Evolutionary conservation across 1,140 invertebrate species (phyloP).

Genomic region (Lordiphosa collinella): DNA sequence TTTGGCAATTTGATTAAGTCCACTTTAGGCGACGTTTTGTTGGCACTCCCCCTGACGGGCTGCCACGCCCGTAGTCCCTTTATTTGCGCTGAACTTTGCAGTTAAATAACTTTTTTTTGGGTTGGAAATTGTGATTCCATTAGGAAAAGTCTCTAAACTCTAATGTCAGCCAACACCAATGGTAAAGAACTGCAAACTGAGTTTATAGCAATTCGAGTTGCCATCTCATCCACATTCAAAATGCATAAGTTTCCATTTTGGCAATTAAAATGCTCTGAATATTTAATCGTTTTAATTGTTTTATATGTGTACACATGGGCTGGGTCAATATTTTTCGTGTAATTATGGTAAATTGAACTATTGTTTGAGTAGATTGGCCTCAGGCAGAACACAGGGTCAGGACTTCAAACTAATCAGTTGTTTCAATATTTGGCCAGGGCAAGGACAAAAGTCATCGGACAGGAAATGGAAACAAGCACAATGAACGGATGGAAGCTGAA

Average conservation of each 20-base stretch:
- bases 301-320: neutral
- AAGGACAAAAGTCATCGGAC: constrained; percentile 51
- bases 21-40: constrained; percentile 60
- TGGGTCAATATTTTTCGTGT: constrained; percentile 33
- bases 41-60: constrained; percentile 38
- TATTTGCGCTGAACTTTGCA: constrained; percentile 69
- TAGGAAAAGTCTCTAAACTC: constrained; percentile 67
- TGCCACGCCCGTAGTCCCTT: constrained; percentile 25
- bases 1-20: constrained; percentile 73
- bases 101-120: constrained; percentile 51
- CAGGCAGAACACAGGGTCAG: constrained; percentile 32
- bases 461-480: constrained; percentile 59
- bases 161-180: constrained; percentile 45
- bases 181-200: too few relatives aligned
- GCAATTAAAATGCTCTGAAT: constrained; percentile 59
- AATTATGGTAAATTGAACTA: constrained; percentile 50
- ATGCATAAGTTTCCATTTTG: neutral
- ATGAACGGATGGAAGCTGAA: constrained; percentile 22
- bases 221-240: neutral
- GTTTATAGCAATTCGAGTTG: too few relatives aligned
- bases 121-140: constrained; percentile 70
- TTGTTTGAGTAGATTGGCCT: constrained; percentile 29
- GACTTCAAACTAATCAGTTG: constrained; percentile 73
- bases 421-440: constrained; percentile 62
- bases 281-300: constrained; percentile 48